These are phyloP conservation scores for Euphydryas editha DNA, from an alignment of 2,888 invertebrate genomes.

Conservation along the genomic window DNA sequence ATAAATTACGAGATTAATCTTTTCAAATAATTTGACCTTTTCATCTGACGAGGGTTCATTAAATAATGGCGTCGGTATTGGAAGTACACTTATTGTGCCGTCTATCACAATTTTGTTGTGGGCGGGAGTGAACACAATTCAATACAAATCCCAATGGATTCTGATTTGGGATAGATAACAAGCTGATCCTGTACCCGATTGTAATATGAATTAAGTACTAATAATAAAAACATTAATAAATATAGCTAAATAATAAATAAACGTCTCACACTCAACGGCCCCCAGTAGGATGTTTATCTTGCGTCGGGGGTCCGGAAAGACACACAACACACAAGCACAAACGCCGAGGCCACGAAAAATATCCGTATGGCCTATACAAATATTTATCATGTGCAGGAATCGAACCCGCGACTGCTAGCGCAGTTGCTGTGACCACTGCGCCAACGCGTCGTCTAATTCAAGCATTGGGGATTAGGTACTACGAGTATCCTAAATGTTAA, in stretches of 20 bases:
- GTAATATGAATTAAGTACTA: constrained; percentile 1
- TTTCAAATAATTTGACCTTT: constrained; percentile 84
- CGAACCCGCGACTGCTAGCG: too few relatives aligned
- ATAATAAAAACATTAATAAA: neutral
- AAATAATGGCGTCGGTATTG: constrained; percentile 80
- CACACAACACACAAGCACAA: too few relatives aligned
- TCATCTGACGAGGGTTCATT: constrained; percentile 83
- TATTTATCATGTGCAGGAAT: too few relatives aligned
- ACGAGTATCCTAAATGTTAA: neutral
- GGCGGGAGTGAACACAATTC: constrained; percentile 60
- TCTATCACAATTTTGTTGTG: constrained; percentile 77
- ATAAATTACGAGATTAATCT: constrained; percentile 83
- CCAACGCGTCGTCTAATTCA: neutral
- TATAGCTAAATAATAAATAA: too few relatives aligned
- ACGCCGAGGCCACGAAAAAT: too few relatives aligned
- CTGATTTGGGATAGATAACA: constrained; percentile 33
- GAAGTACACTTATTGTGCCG: constrained; percentile 79
- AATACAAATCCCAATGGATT: constrained; percentile 47
- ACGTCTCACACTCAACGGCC: too few relatives aligned
- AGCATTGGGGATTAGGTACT: too few relatives aligned
- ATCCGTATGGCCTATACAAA: too few relatives aligned
- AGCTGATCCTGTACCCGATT: constrained; percentile 22
- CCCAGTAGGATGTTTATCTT: too few relatives aligned
- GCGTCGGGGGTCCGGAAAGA: too few relatives aligned
- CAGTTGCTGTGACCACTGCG: too few relatives aligned